Evolutionary conservation across 2,888 invertebrate genomes (phyloP), one percentile per base, ranked within the genome.

Genomic region (Tetrapedia diversipes): DNA sequence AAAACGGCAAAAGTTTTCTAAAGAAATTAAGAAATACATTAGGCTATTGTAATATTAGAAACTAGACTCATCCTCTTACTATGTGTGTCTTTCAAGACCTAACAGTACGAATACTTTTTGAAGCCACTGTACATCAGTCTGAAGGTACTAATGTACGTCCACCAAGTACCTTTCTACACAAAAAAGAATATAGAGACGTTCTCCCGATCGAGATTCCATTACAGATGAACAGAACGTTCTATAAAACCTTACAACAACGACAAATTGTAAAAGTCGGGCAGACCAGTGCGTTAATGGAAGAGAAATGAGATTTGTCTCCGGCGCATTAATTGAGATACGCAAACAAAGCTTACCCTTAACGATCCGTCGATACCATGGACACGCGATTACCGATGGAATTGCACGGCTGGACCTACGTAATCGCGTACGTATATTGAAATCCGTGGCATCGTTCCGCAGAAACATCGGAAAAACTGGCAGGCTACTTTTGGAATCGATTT

Each of bases 401-500:
- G 41, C 51, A 27, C 29, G 22, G 29, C 39, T 34, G 37, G 11
- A 45, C 1, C n/a, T 10, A 19, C 14, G 54, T 75, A 74, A 74
- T 75, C 22, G 47, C 34, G 47, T 47, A 19, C 34, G 47, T 47
- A 19, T 74, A 56, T 56, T 61, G 54, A 41, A 56, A 66, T 75
- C 65, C 34, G 56, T 29, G 60, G 47, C 10, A 27, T 60, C 41
- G 66, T 66, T 75, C 75, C 51, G 49, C 56, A n/a, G 53, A 10
- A 67, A 78, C 54, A 47, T 64, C 49, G 63, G 56, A 64, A 47
- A 64, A 67, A 53, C 49, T 45, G n/a, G n/a, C n/a, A n/a, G n/a
- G n/a, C n/a, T n/a, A n/a, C n/a, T n/a, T n/a, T n/a, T n/a, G n/a
- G n/a, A n/a, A n/a, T n/a, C n/a, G n/a, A n/a, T n/a, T n/a, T n/a